Percentiles rank a stretch among this genome's conserved stretches.
phyloP scores from a whole-genome alignment of 92 coral and sea anemone genomes.

The Epizoanthus illoricatus region DNA sequence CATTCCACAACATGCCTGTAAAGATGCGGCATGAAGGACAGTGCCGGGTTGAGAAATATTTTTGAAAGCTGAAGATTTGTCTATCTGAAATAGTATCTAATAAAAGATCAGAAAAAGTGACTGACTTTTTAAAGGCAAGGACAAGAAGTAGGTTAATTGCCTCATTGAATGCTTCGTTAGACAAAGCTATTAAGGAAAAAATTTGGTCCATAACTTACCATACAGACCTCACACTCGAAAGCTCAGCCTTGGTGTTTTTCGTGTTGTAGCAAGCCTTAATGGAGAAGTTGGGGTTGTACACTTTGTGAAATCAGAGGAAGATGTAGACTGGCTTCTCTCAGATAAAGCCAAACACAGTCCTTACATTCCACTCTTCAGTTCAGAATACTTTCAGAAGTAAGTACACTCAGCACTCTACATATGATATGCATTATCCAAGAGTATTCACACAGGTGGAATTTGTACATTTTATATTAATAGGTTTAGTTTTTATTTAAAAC shows the following conservation, averaged over 20 bases:
- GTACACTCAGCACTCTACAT: constrained; percentile 24
- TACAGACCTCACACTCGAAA: background rate
- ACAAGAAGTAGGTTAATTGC: too few species aligned
- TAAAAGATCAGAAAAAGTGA: too few species aligned
- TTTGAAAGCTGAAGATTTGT: too few species aligned
- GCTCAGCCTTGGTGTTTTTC: background rate
- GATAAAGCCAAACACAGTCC: constrained; percentile 76
- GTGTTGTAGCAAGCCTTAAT: constrained; percentile 67
- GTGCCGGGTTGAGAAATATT: too few species aligned
- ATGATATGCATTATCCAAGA: background rate
- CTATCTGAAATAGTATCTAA: too few species aligned
- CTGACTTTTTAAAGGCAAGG: too few species aligned
- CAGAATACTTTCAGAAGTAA: constrained; percentile 83
- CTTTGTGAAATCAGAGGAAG: constrained; percentile 63
- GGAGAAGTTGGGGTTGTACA: constrained; percentile 96
- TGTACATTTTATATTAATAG: background rate
- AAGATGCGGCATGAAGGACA: too few species aligned
- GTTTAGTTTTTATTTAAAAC: too few species aligned
- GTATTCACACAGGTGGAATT: background rate
- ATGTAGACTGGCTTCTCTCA: constrained; percentile 77
- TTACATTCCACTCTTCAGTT: constrained; percentile 79
- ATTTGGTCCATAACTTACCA: too few species aligned
- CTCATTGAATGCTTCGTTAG: too few species aligned
- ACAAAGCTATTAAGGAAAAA: too few species aligned
- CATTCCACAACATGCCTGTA: too few species aligned